phyloP scores from a whole-genome alignment of 2,797 vertebrate species.

The Hapalemur alaotrensis region DNA sequence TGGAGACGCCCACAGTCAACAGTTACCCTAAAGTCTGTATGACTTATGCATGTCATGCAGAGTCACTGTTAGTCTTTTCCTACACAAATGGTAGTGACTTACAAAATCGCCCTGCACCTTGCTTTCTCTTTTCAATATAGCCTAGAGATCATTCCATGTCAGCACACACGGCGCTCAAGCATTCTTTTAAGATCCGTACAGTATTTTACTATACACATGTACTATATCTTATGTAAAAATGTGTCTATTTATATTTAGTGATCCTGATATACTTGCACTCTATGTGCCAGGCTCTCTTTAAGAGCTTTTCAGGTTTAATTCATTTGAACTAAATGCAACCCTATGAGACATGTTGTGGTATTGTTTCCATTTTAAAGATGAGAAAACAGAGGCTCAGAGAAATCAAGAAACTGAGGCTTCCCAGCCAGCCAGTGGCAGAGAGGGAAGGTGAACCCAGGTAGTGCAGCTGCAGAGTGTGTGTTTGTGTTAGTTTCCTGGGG shows the following conservation, averaged over 20 bases:
- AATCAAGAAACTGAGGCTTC: background rate
- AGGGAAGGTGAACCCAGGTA: too few species aligned
- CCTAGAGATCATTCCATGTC: background rate
- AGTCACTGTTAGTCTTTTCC: background rate
- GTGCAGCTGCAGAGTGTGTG: background rate
- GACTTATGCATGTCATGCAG: fast-evolving
- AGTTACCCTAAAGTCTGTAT: too few species aligned
- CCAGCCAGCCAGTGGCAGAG: background rate
- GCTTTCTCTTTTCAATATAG: background rate
- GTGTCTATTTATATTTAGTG: background rate
- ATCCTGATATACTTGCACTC: background rate
- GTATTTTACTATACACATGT: background rate
- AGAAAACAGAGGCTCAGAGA: background rate
- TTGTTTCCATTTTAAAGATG: background rate
- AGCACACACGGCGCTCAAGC: background rate
- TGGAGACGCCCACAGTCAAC: background rate
- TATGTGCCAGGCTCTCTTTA: background rate
- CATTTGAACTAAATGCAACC: background rate
- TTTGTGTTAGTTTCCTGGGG: background rate
- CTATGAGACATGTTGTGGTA: background rate
- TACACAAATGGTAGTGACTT: fast-evolving
- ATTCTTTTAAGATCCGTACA: background rate
- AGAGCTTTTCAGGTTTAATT: background rate
- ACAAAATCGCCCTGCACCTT: fast-evolving
- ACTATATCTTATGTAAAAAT: background rate